Conservation (phyloP, 2,888 invertebrate species). For the Cephus rjabovi region DNA sequence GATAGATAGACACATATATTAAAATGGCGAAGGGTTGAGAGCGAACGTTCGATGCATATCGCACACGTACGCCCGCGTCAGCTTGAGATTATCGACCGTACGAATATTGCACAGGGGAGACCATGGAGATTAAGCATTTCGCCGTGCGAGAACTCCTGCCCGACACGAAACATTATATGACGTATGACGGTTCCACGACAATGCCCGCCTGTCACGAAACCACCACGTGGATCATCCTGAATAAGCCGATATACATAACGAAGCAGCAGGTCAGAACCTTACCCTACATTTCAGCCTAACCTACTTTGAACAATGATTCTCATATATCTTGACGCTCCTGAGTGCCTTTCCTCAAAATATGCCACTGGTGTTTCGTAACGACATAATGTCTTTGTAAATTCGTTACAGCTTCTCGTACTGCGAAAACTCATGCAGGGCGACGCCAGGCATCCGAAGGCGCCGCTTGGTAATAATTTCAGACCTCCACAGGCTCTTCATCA, state of each 20-base stretch:
- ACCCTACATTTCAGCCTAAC: neutral
- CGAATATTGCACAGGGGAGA: slow-evolving; percentile 74
- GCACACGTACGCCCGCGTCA: slow-evolving; percentile 23
- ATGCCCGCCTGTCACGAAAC: slow-evolving; percentile 98
- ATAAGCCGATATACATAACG: slow-evolving; percentile 98
- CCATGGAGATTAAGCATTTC: slow-evolving; percentile 85
- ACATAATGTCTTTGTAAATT: slow-evolving; percentile 9
- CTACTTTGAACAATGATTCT: neutral
- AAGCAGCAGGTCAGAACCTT: slow-evolving; percentile 86
- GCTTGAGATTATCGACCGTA: slow-evolving; percentile 2
- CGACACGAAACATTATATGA: slow-evolving; percentile 96
- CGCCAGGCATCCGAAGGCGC: slow-evolving; percentile 86
- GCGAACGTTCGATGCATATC: slow-evolving; percentile 14
- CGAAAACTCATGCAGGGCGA: slow-evolving; percentile 91
- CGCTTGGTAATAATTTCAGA: slow-evolving; percentile 94
- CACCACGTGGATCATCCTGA: slow-evolving; percentile 97
- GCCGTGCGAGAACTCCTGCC: slow-evolving; percentile 91
- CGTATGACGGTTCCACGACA: slow-evolving; percentile 97
- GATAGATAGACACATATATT: neutral
- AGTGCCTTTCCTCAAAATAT: slow-evolving; percentile 1
- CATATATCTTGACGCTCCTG: neutral
- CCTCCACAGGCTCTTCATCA: slow-evolving; percentile 94
- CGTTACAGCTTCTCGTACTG: slow-evolving; percentile 81
- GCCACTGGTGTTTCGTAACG: slow-evolving; percentile 11
- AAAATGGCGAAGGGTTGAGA: neutral